Percentiles rank a stretch among this genome's conserved stretches.
Evolutionary conservation across 2,113 vertebrate species (phyloP).

Genomic region (Cygnus atratus): DNA sequence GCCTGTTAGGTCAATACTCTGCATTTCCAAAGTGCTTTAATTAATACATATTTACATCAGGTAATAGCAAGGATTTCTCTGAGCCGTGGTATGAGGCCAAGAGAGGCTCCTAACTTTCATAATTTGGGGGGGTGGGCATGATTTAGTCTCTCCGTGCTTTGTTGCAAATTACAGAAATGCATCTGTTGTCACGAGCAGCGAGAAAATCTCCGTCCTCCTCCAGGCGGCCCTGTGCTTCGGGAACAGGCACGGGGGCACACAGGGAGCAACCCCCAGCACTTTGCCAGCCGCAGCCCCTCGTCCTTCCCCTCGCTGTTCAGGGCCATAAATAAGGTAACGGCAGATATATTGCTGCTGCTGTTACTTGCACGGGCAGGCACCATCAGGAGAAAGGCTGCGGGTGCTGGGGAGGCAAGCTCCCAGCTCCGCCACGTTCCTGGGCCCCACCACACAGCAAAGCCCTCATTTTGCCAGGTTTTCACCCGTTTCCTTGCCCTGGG

Average conservation of each 20-base stretch:
- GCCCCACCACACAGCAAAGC: background rate
- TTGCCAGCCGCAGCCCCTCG: background rate
- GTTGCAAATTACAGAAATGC: background rate
- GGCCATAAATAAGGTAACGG: background rate
- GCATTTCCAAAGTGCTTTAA: conserved; percentile 68
- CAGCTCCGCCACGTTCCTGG: background rate
- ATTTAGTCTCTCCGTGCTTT: background rate
- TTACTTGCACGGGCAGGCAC: background rate
- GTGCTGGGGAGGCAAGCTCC: background rate
- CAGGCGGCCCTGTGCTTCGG: background rate
- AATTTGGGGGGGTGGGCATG: background rate
- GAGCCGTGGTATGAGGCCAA: background rate
- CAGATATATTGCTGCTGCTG: background rate
- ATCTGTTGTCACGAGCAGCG: background rate
- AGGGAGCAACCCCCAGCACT: background rate
- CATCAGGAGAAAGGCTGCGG: background rate
- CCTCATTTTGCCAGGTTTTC: background rate
- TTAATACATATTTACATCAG: conserved; percentile 72
- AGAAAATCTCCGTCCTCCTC: background rate
- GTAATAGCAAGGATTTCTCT: conserved; percentile 39
- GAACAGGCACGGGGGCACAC: background rate
- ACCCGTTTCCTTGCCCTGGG: background rate
- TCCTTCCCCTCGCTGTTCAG: background rate
- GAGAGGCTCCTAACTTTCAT: background rate
- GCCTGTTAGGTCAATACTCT: conserved; percentile 62